phyloP scores from a whole-genome alignment of 2,113 vertebrate species.

The Mohoua ochrocephala region DNA sequence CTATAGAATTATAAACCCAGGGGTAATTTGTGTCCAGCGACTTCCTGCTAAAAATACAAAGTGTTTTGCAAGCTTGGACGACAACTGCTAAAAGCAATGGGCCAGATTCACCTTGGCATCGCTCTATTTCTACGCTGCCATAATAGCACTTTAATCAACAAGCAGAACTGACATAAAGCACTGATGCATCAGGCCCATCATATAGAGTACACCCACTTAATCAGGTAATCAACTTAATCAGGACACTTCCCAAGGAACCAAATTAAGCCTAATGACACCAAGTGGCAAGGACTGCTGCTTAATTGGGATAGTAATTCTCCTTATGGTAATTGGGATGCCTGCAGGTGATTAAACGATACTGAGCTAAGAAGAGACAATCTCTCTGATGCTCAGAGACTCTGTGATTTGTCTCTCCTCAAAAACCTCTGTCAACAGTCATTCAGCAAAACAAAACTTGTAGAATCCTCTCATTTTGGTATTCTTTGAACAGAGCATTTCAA shows the following conservation, averaged over 20 bases:
- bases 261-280: conserved; percentile 72
- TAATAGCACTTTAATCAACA: conserved; percentile 44
- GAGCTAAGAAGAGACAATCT: conserved; percentile 46
- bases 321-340: conserved; percentile 69
- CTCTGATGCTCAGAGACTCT: conserved; percentile 29
- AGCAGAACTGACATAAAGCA: conserved; percentile 37
- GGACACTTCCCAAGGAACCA: conserved; percentile 72
- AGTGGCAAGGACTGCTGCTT: conserved; percentile 68
- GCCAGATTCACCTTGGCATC: conserved; percentile 34
- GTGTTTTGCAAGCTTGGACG: neutral
- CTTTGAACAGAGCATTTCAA: neutral
- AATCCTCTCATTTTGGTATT: neutral
- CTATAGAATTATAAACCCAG: neutral
- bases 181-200: conserved; percentile 50
- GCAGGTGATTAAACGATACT: conserved; percentile 69
- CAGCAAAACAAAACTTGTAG: conserved; percentile 37
- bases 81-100: neutral
- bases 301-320: conserved; percentile 71
- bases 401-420: conserved; percentile 53
- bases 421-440: conserved; percentile 32
- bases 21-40: neutral
- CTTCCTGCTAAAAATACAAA: neutral
- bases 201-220: conserved; percentile 63
- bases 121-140: neutral
- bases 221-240: conserved; percentile 73